Base-by-base conservation (phyloP, 1,140 invertebrate species). In the Heliconius melpomene region DNA sequence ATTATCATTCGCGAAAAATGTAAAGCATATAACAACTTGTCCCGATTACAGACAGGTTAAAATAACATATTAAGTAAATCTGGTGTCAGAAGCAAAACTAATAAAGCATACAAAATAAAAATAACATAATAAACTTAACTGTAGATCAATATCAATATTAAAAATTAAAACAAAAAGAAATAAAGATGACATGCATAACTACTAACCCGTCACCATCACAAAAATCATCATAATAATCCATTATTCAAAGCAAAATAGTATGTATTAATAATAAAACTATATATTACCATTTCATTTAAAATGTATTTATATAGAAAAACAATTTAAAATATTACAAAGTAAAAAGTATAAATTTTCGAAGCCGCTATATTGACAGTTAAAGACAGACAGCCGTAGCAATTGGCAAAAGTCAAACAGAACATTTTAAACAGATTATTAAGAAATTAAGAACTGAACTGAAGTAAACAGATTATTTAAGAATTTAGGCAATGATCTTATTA, bases 191-290 rank as follows among this genome's bases (percentile, higher is more conserved):
- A 86, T 87, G 84, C 83, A 84, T 80, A 82, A 80, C 78, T 80
- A 92, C 91, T 94, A 92, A 94, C 93, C 93, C 92, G 81, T 93
- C 91, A 91, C 89, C 92, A 79, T 91, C 90, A 85, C 89, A 93
- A 89, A 90, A 92, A 89, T 90, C 90, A 89, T 91, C 88, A 88
- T 79, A 91, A 89, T 93, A 92, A 84, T 90, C 91, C 91, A 93
- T 93, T 87, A 85, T 74, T 81, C 38, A 52, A 60, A 74, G 54
- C 60, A 77, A 81, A 74, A 60, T 80, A 77, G 75, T 81, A 66
- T 83, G 73, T 66, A 71, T 36, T 75, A 82, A 71, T 75, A 78
- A 81, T 60, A 79, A 74, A 23, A 78, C 76, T 83, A 75, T 84
- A 85, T 88, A 83, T 89, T 88, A 89, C 88, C 88, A 85, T 88